Evolutionary conservation across 1,140 invertebrate species (phyloP).

Genomic region (Drosophila rhopaloa): DNA sequence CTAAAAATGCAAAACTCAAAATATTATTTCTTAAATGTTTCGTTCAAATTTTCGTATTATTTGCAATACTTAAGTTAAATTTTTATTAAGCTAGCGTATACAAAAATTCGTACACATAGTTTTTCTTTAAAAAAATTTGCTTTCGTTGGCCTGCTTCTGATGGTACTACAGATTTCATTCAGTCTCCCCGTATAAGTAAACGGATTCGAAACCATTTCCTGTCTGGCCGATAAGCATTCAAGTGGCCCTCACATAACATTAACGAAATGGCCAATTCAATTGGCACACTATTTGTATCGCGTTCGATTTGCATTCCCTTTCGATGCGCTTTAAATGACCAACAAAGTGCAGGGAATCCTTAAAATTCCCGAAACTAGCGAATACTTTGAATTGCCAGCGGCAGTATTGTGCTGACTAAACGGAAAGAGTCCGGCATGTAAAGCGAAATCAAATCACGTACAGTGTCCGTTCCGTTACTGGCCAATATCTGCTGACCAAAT

Average conservation of each 20-base stretch:
- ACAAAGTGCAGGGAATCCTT: slow-evolving; percentile 17
- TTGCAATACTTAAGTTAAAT: too few species aligned
- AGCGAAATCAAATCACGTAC: slow-evolving; percentile 73
- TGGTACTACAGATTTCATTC: slow-evolving; percentile 33
- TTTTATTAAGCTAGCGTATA: too few species aligned
- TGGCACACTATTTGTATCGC: slow-evolving; percentile 30
- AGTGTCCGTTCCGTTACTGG: slow-evolving; percentile 42
- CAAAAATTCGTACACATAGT: background rate
- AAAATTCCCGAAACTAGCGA: slow-evolving; percentile 25
- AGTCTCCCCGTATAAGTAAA: background rate
- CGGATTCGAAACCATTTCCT: slow-evolving; percentile 9
- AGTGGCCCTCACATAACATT: slow-evolving; percentile 22
- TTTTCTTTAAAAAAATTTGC: background rate
- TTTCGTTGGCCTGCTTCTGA: slow-evolving; percentile 38
- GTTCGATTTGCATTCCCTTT: slow-evolving; percentile 3
- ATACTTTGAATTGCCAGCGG: slow-evolving; percentile 40
- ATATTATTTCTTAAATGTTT: too few species aligned
- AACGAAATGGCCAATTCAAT: slow-evolving; percentile 61
- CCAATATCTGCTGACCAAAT: slow-evolving; percentile 75
- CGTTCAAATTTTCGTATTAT: too few species aligned
- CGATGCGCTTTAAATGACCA: slow-evolving; percentile 28
- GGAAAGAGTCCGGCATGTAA: slow-evolving; percentile 33
- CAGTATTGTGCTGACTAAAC: slow-evolving; percentile 47
- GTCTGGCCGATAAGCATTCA: slow-evolving; percentile 24
- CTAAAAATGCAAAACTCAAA: too few species aligned